Percentiles rank a stretch among this genome's conserved stretches.
Evolutionary conservation across 2,888 invertebrate species (phyloP).

Genomic region (Noctua janthina): DNA sequence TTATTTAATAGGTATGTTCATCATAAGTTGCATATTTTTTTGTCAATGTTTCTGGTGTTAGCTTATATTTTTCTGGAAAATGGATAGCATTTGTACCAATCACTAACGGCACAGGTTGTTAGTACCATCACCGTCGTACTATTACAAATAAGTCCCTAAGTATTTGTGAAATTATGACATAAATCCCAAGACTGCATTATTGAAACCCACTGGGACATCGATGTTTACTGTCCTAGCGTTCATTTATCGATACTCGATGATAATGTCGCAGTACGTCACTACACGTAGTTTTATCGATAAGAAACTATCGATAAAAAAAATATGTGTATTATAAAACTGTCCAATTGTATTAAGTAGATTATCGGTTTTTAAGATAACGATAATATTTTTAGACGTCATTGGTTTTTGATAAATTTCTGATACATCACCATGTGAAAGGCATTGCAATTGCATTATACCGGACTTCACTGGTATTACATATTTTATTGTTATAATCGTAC

Average conservation of each 20-base stretch:
- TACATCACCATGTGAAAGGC: constrained; percentile 37
- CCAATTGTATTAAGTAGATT: constrained; percentile 63
- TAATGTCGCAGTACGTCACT: constrained; percentile 41
- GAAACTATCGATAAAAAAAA: constrained; percentile 37
- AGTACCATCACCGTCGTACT: background rate
- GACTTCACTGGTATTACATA: constrained; percentile 40
- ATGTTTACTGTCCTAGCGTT: background rate
- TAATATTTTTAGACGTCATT: constrained; percentile 62
- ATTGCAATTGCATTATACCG: constrained; percentile 48
- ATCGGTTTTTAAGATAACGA: constrained; percentile 54
- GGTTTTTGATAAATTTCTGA: constrained; percentile 57
- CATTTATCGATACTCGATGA: constrained; percentile 46
- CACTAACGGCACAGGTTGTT: background rate
- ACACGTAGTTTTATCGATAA: constrained; percentile 49
- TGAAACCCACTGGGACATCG: constrained; percentile 27
- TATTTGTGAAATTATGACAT: constrained; percentile 36
- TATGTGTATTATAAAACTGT: constrained; percentile 54
- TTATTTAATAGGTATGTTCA: background rate
- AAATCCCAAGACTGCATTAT: constrained; percentile 46
- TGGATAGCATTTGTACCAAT: background rate
- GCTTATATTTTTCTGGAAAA: background rate
- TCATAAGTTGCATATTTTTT: background rate
- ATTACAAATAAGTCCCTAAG: constrained; percentile 23
- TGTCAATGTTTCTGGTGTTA: background rate
- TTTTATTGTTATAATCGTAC: constrained; percentile 42